Base-by-base conservation (phyloP, 2,888 invertebrate genomes). In the Linnaemya vulpina region DNA sequence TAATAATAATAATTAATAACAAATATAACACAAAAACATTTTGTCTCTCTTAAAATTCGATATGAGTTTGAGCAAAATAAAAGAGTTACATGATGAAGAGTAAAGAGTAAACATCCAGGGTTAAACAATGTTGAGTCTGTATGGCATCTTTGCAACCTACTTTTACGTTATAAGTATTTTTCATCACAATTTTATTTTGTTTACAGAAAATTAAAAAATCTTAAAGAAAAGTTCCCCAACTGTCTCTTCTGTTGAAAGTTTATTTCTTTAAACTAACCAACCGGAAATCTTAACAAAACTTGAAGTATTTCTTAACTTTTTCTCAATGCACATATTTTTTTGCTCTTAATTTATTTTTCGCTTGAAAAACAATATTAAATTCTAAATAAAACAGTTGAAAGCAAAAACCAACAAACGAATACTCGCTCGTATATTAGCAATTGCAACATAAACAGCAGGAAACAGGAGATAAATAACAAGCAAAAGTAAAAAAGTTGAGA, bases 251-350 rank as follows among this genome's bases (percentile, higher is more conserved):
- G 70, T 43, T 76, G 38, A 68, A 65, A 63, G 71, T 76, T 71
- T 71, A 82, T 82, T 76, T 71, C 65, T 71, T 71, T 51, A 76
- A 82, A 82, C 76, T 65, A 82, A 82, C 76, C 76, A 82, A 82
- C 76, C 82, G 82, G 82, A 82, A 82, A 76, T 82, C 82, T 82
- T 82, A 76, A 76, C 70, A 76, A 51, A 76, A 82, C 82, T 76
- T 49, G 35, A 70, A 71, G 49, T 43, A 63, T 62, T 82, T 82
- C 62, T 22, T 11, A 20, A n/a, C 10, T 38, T 53, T 55, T 55
- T 17, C 13, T 11, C 11, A 1, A 13, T 40, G 13, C 38, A 30
- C 5, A n/a, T n/a, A 46, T 49, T 74, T 63, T 58, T 46, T n/a
- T 11, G 11, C 22, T 55, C 43, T 30, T 35, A 40, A 22, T 55